Base-by-base conservation (phyloP, 2,113 vertebrate genomes). In the Pseudorasbora parva region DNA sequence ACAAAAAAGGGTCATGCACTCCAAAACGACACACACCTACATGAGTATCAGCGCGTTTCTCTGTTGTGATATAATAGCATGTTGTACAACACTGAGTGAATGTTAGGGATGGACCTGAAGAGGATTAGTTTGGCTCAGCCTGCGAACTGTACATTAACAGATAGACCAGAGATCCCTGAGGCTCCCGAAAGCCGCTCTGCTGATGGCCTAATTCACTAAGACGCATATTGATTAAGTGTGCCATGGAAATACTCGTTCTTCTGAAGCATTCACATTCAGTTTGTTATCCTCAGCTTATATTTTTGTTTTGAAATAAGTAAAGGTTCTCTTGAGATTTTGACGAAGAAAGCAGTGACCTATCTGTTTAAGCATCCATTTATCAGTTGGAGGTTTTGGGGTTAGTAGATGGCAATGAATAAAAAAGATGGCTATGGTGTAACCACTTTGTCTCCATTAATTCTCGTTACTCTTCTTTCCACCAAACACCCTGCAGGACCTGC, bases 191-290 rank as follows among this genome's bases (percentile, higher is more conserved):
- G 88, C 90, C 84, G 88, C 88, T 89, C 78, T 92, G 90, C 91
- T 93, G 92, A 92, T 89, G 68, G 92, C 93, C 91, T 91, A 92
- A 94, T 92, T 94, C 92, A 92, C 89, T 86, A 91, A 91, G 90
- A 93, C 89, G 62, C 69, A 82, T 93, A 93, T 94, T 91, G 93
- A 94, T 94, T 92, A 89, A 80, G 59, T 73, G 79, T 82, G 60
- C 91, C 91, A 68, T 66, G 19, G 82, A 89, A 85, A 85, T 89
- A 90, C 86, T 80, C 76, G 7, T 89, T 84, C 89, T 87, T 88
- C 83, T 85, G 83, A 88, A 89, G 88, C 90, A 83, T 27, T 74
- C 23, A 51, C 72, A 51, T 19, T 49, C 45, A 8, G 19, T 37
- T 41, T 68, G 64, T 21, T 68, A 15, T 51, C 7, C 71, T 1